Evolutionary conservation across 2,797 vertebrate genomes (phyloP).

Genomic region (Argyrosomus regius): DNA sequence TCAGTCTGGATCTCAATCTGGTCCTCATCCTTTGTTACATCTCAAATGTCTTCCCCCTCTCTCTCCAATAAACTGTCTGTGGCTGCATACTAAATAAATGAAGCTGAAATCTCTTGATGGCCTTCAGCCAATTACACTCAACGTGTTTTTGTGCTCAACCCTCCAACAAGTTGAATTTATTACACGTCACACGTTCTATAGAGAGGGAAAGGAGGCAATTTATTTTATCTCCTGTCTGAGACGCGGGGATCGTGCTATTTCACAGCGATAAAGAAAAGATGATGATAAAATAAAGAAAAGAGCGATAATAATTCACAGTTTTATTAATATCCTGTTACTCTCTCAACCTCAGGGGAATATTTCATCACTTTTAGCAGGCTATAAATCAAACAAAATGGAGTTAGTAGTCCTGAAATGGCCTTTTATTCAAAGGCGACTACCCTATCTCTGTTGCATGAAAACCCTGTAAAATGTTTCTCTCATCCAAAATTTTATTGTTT

Average conservation of each 20-base stretch:
- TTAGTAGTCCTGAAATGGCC: conserved; percentile 35
- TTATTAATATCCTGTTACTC: conserved; percentile 70
- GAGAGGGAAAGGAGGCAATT: conserved; percentile 46
- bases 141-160: conserved; percentile 15
- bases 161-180: conserved; percentile 49
- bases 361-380: conserved; percentile 51
- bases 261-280: conserved; percentile 54
- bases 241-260: conserved; percentile 48
- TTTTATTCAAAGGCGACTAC: conserved; percentile 36
- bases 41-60: not conserved
- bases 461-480: not conserved
- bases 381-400: conserved; percentile 34
- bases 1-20: conserved; percentile 29
- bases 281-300: conserved; percentile 58
- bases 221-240: conserved; percentile 49
- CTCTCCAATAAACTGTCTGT: conserved; percentile 5
- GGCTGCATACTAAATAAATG: conserved; percentile 22
- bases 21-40: conserved; percentile 18
- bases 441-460: not conserved
- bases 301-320: conserved; percentile 62
- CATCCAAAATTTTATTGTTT: not conserved
- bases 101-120: conserved; percentile 24
- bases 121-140: conserved; percentile 22
- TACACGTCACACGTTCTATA: conserved; percentile 20
- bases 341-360: conserved; percentile 51